phyloP scores from a whole-genome alignment of 37 sponge, comb jelly and placozoan genomes.

The Axinella damicornis region DNA sequence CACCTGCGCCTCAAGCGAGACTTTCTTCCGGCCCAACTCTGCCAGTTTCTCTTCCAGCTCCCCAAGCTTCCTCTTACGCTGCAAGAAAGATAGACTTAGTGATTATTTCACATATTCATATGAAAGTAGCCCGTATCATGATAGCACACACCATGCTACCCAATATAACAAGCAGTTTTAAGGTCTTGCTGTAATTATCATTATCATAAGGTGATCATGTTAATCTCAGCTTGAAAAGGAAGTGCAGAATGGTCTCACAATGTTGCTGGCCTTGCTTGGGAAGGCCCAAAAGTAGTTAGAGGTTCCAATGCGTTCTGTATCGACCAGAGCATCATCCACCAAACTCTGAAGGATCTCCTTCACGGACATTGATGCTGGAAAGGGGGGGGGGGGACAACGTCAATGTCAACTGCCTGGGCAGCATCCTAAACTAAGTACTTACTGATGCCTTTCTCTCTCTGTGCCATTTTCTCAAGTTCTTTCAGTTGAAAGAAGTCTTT shows the following conservation, averaged over 20 bases:
- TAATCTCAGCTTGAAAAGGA: too few relatives aligned
- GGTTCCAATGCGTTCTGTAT: constrained; percentile 93
- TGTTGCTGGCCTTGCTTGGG: constrained; percentile 85
- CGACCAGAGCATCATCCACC: constrained; percentile 94
- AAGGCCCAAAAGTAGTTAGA: constrained; percentile 99
- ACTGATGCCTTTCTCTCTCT: constrained; percentile 99
- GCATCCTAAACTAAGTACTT: constrained; percentile 13
- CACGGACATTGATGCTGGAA: constrained; percentile 89
- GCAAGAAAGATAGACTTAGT: too few relatives aligned
- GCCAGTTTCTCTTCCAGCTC: constrained; percentile 52
- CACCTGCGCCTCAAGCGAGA: constrained; percentile 37
- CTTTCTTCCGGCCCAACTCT: constrained; percentile 28
- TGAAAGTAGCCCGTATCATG: too few relatives aligned
- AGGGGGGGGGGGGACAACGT: background rate
- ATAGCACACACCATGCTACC: too few relatives aligned
- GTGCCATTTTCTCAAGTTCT: constrained; percentile 94
- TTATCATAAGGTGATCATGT: too few relatives aligned
- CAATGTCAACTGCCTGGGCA: too few relatives aligned
- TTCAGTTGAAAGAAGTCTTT: constrained; percentile 96
- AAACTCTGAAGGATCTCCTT: constrained; percentile 95
- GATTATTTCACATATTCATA: too few relatives aligned
- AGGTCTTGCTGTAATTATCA: too few relatives aligned
- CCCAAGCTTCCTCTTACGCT: constrained; percentile 49
- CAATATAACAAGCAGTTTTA: too few relatives aligned
- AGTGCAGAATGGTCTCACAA: constrained; percentile 47